Evolutionary conservation across 1,140 invertebrate genomes (phyloP).

Genomic region (Eupristina koningsbergeri): DNA sequence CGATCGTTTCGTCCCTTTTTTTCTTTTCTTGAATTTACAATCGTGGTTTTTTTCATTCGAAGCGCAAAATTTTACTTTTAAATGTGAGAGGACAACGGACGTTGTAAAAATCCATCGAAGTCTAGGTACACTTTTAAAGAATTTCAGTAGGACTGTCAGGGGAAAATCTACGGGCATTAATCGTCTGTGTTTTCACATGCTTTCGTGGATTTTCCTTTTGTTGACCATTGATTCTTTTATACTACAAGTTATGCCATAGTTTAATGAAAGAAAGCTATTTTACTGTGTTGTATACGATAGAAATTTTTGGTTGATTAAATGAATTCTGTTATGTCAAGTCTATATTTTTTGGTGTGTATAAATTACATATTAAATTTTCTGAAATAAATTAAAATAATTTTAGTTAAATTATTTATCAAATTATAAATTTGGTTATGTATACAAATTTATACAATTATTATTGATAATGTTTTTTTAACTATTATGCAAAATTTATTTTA

Average conservation of each 20-base stretch:
- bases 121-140: conserved; percentile 22
- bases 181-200: conserved; percentile 20
- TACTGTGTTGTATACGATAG: background rate
- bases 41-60: conserved; percentile 6
- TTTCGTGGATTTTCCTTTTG: conserved; percentile 24
- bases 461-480: too few species aligned
- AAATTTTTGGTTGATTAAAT: too few species aligned
- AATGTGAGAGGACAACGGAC: background rate
- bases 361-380: too few species aligned
- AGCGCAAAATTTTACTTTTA: conserved; percentile 36
- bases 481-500: too few species aligned
- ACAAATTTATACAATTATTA: too few species aligned
- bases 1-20: background rate
- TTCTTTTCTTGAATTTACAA: background rate
- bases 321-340: too few species aligned
- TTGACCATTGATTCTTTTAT: conserved; percentile 21
- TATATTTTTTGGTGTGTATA: too few species aligned
- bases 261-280: conserved; percentile 30
- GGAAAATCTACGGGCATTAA: conserved; percentile 24
- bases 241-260: background rate
- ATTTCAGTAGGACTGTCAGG: conserved; percentile 9
- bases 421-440: too few species aligned
- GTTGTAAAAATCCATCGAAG: background rate
- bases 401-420: too few species aligned
- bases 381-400: too few species aligned